Conservation (phyloP, 53 echinoderm and acorn worm species). For the Astropecten irregularis region DNA sequence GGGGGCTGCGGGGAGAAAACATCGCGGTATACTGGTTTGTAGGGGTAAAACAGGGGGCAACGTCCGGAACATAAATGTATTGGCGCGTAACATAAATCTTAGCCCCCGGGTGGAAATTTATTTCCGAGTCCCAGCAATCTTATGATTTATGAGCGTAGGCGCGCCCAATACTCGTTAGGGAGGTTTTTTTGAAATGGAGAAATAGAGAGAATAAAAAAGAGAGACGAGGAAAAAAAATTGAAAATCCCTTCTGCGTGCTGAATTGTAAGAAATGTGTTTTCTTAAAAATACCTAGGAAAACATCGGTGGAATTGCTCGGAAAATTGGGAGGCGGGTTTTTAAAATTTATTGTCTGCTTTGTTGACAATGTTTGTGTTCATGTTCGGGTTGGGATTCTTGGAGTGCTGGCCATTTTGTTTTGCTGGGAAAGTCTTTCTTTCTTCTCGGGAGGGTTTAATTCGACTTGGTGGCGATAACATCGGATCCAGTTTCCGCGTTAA, state of each 20-base stretch:
- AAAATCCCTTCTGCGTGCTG: constrained; percentile 8
- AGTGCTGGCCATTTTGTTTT: neutral
- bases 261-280: constrained; percentile 36
- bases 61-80: constrained; percentile 54
- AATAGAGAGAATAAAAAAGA: neutral
- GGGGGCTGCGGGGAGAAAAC: constrained; percentile 13
- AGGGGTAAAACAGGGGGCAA: constrained; percentile 37
- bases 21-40: neutral
- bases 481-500: too few species aligned
- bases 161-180: constrained; percentile 35
- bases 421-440: too few species aligned
- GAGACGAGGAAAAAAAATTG: neutral
- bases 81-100: constrained; percentile 58
- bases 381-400: neutral
- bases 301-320: constrained; percentile 13
- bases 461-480: too few species aligned
- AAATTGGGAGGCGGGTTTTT: constrained; percentile 2
- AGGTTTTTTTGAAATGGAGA: neutral
- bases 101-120: constrained; percentile 42
- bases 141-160: constrained; percentile 53
- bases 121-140: constrained; percentile 37
- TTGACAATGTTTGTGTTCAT: constrained; percentile 19
- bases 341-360: constrained; percentile 22
- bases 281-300: constrained; percentile 15
- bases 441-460: too few species aligned